Evolutionary conservation across 1,140 invertebrate genomes (phyloP).

Genomic region (Trypoxylus dichotomus): DNA sequence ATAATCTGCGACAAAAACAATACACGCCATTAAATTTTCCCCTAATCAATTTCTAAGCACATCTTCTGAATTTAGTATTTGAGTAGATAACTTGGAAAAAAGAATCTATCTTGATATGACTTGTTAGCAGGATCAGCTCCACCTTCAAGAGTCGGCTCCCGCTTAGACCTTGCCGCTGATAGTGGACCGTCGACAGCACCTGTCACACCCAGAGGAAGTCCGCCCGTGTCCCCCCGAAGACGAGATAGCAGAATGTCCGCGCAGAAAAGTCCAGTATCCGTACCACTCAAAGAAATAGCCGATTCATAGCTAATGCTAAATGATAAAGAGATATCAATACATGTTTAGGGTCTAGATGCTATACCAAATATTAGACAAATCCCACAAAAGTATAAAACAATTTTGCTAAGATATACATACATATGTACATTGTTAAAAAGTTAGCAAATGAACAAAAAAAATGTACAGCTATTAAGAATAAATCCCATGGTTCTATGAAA

Average conservation of each 20-base stretch:
- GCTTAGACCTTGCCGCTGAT: slow-evolving; percentile 62
- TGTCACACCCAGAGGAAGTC: slow-evolving; percentile 48
- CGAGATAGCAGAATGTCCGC: slow-evolving; percentile 36
- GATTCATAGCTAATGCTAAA: slow-evolving; percentile 43
- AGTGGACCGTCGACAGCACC: slow-evolving; percentile 56
- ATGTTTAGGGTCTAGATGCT: not conserved
- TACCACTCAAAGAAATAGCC: slow-evolving; percentile 48
- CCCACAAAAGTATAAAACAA: not conserved
- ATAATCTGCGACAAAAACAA: too few relatives aligned
- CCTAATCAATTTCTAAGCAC: too few relatives aligned
- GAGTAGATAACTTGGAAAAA: too few relatives aligned
- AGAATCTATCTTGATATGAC: not conserved
- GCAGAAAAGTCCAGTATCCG: slow-evolving; percentile 45
- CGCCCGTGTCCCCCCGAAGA: slow-evolving; percentile 48
- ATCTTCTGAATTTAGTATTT: too few relatives aligned
- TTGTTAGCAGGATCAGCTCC: slow-evolving; percentile 57
- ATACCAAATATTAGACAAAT: not conserved
- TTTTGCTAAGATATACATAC: not conserved
- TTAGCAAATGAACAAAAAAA: not conserved
- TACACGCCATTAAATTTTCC: too few relatives aligned
- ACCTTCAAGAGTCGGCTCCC: slow-evolving; percentile 67
- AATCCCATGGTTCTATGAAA: not conserved
- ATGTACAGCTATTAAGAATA: not conserved
- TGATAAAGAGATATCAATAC: not conserved
- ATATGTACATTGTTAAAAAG: not conserved